Base-by-base conservation (phyloP, 2,888 invertebrate species). In the Rhaphigaster nebulosa region DNA sequence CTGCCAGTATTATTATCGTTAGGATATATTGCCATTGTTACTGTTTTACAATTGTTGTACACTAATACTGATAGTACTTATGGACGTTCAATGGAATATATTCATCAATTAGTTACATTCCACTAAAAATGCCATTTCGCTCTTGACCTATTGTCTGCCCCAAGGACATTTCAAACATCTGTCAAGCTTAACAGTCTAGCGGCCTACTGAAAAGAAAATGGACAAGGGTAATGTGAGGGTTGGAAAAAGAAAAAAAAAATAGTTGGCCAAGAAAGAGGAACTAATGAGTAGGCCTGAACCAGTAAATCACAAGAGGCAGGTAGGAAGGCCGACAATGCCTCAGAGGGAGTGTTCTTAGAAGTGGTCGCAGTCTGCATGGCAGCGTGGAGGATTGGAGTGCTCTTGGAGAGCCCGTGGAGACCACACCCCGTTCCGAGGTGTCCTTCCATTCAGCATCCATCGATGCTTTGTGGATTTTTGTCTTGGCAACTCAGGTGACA, bases 231-330 rank as follows among this genome's bases (percentile, higher is more conserved):
- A 70, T 70, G 70, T 70, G 29, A 34, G 70, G 29, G 70, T 70
- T 23, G 70, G 70, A n/a, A 34, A 34, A 70, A 18, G 10, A 70
- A 29, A 80, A n/a, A n/a, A n/a, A 45, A 80, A 80, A 80, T 8
- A 80, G 80, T n/a, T 80, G 45, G 80, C 45, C 80, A 80, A 80
- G 38, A 80, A 80, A 80, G 80, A 80, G 80, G 80, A 80, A 80
- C 80, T 80, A 80, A 80, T 80, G 80, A 80, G 80, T 38, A 80
- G 80, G 38, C 23, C 38, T 26, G 41, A 15, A 20, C 45, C 80
- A 80, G 80, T 80, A 80, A 41, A 80, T 41, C 80, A 80, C 80
- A 41, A 38, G 80, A 80, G 80, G 41, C 80, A 80, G 45, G 80
- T 80, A 45, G 26, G 26, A 45, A 80, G 45, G 80, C 80, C 80